Conservation (phyloP, 2,113 vertebrate genomes). For the Psettodes erumei region DNA sequence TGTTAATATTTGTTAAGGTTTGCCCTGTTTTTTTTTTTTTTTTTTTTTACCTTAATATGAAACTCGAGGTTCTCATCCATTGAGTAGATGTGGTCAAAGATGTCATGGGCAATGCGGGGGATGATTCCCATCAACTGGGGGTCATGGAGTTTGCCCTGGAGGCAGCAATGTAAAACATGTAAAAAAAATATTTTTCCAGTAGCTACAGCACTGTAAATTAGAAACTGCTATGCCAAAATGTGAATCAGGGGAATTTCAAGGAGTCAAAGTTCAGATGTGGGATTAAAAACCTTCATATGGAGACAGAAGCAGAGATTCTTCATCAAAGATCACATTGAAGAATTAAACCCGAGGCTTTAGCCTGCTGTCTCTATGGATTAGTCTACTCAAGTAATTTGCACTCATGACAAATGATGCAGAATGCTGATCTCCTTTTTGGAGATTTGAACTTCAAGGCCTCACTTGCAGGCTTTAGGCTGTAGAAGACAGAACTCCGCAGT, state of each 20-base stretch:
- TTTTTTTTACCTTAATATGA: conserved; percentile 89
- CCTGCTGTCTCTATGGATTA: conserved; percentile 3
- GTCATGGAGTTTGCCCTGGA: conserved; percentile 92
- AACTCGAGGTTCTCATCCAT: conserved; percentile 98
- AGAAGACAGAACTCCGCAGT: not conserved
- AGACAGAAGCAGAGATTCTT: not conserved
- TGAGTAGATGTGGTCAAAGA: conserved; percentile 97
- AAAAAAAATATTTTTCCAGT: too few relatives aligned
- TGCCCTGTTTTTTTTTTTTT: not conserved
- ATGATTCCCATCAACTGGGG: conserved; percentile 94
- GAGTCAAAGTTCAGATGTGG: not conserved
- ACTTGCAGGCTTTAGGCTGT: not conserved
- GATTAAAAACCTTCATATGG: not conserved
- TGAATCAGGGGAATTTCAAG: not conserved
- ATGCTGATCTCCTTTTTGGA: conserved; percentile 1
- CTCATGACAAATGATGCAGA: not conserved
- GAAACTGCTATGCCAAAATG: not conserved
- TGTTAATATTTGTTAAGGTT: too few relatives aligned
- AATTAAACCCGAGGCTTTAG: conserved; percentile 13
- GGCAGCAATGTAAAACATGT: not conserved
- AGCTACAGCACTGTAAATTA: too few relatives aligned
- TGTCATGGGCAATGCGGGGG: conserved; percentile 91
- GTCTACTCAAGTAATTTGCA: not conserved
- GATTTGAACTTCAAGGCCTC: not conserved
- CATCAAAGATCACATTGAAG: conserved; percentile 6